Evolutionary conservation across 2,797 vertebrate genomes (phyloP).

Genomic region (Nothura maculosa): DNA sequence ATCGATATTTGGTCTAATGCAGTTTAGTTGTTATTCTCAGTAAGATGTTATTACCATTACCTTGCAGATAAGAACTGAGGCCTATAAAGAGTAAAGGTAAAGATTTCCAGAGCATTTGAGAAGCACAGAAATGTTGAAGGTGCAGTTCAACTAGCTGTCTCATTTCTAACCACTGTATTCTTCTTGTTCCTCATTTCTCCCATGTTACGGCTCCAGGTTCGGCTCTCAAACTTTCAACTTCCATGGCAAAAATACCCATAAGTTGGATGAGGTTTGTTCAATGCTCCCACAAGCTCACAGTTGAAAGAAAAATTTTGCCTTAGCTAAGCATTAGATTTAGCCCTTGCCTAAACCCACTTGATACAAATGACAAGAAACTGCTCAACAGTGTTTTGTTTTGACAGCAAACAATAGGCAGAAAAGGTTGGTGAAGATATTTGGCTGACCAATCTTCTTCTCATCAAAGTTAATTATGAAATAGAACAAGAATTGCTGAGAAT

Average conservation of each 20-base stretch:
- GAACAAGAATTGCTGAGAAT: slow-evolving; percentile 10
- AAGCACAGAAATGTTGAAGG: not conserved
- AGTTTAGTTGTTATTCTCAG: not conserved
- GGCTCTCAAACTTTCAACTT: not conserved
- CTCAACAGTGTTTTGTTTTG: not conserved
- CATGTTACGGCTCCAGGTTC: not conserved
- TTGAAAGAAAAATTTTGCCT: not conserved
- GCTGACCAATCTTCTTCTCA: not conserved
- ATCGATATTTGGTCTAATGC: not conserved
- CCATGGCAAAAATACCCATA: not conserved
- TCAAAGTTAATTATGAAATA: not conserved
- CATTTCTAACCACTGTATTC: not conserved
- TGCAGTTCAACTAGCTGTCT: not conserved
- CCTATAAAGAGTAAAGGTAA: not conserved
- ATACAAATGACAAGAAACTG: not conserved
- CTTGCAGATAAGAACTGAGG: not conserved
- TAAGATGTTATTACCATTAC: not conserved
- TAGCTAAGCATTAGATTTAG: not conserved
- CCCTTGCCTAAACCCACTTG: not conserved
- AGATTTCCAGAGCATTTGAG: not conserved
- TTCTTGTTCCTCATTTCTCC: not conserved
- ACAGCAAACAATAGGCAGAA: not conserved
- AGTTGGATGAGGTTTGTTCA: not conserved
- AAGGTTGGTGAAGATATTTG: not conserved
- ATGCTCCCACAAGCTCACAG: not conserved